Conservation (phyloP, 2,797 vertebrate genomes). For the Pogoniulus pusillus region DNA sequence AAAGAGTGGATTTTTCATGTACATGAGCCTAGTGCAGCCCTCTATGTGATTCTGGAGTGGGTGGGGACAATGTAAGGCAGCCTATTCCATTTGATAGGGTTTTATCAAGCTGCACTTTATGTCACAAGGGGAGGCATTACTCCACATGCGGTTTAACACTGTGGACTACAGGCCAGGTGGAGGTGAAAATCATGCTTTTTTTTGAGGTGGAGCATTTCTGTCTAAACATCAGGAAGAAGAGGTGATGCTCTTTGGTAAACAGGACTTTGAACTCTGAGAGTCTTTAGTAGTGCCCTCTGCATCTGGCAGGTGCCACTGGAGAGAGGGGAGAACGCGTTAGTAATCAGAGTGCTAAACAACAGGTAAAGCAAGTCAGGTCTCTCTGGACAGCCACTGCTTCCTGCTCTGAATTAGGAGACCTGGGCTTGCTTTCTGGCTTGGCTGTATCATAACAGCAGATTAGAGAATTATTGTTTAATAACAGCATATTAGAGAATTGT, state of each 20-base stretch:
- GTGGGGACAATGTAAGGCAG: not conserved
- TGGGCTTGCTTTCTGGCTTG: not conserved
- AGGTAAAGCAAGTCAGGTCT: not conserved
- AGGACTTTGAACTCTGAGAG: not conserved
- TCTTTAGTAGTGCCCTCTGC: not conserved
- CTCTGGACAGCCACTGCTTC: not conserved
- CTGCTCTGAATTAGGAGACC: not conserved
- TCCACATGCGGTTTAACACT: not conserved
- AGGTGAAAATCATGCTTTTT: not conserved
- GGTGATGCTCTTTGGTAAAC: not conserved
- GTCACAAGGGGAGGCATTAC: not conserved
- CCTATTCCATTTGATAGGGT: not conserved
- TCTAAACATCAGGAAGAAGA: not conserved
- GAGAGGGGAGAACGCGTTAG: not conserved
- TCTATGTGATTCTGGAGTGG: not conserved
- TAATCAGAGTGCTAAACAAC: not conserved
- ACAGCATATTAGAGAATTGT: accelerated
- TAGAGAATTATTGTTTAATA: no score
- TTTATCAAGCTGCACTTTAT: not conserved
- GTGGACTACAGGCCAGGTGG: not conserved
- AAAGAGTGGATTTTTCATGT: not conserved
- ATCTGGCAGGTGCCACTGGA: not conserved
- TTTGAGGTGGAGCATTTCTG: not conserved
- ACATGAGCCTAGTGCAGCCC: not conserved
- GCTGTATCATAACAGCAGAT: not conserved